Evolutionary conservation across 2,113 vertebrate genomes (phyloP), one percentile per base, ranked within the genome.

Genomic region (Penelope pileata): DNA sequence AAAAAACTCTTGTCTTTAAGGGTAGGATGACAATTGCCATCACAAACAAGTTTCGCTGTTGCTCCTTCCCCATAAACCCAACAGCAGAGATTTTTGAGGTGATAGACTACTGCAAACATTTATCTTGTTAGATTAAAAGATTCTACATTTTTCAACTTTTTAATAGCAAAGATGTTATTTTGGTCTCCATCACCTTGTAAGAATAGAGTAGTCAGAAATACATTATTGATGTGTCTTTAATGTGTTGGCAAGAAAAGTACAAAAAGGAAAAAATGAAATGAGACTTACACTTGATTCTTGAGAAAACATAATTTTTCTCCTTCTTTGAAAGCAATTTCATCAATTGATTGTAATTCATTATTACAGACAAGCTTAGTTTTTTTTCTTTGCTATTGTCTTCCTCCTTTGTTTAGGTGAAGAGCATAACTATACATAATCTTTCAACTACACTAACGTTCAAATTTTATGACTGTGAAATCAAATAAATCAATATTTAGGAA

Each of bases 391-490:
- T 79, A 7, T 29, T 51, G 9, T 63, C 32, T 58, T 68, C 38
- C 22, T 66, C 9, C 42, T 30, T n/a, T 83, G 48, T 60, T 68
- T 62, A 50, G 22, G 47, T n/a, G 7, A 86, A 81, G 29, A 93
- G 4, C 7, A 86, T 70, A 90, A 76, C 3, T 45, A 34, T 30
- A 16, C 12, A 40, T 36, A 84, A 48, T 32, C 42, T 76, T 90
- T 86, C 50, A 54, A 38, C 13, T 50, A 21, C 68, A 17, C 38
- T n/a, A 91, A 68, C 29, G 21, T 64, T n/a, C 58, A 92, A 73
- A 86, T 22, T 86, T 80, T 47, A 85, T 67, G 81, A 78, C 38
- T 77, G n/a, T 78, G 72, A 83, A 95, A 86, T 91, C n/a, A 91
- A 90, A 92, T 70, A 83, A 86, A 83, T 85, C 51, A 80, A 27